Evolutionary conservation across 2,113 vertebrate genomes (phyloP).

Genomic region (Hystrix cristata): DNA sequence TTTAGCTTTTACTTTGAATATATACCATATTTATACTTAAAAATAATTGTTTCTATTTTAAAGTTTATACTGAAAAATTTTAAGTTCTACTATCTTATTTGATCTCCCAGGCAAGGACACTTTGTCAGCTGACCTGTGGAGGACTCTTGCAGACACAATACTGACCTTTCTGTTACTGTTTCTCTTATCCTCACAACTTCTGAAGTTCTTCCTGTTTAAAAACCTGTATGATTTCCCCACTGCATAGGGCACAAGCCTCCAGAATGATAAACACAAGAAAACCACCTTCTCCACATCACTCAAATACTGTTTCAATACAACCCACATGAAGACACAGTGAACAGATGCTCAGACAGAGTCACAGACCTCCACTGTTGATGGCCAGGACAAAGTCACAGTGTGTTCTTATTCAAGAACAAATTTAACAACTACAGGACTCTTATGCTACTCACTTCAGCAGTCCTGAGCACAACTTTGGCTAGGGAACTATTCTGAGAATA

Average conservation of each 20-base stretch:
- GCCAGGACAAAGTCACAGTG: background rate
- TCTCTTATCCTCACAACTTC: background rate
- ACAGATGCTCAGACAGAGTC: background rate
- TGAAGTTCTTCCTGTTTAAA: conserved; percentile 42
- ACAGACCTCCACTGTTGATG: background rate
- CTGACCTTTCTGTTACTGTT: background rate
- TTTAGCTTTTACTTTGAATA: conserved; percentile 8
- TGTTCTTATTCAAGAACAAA: conserved; percentile 16
- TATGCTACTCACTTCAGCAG: background rate
- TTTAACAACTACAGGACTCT: background rate
- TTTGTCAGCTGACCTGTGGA: background rate
- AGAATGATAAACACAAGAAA: conserved; percentile 1
- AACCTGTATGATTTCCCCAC: background rate
- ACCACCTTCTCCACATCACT: background rate
- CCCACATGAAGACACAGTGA: background rate
- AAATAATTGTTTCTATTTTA: conserved; percentile 25
- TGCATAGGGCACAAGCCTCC: background rate
- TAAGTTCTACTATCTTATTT: conserved; percentile 6
- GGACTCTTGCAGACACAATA: background rate
- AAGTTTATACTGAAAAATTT: background rate
- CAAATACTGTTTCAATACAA: conserved; percentile 34
- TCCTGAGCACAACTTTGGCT: background rate
- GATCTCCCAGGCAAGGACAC: background rate
- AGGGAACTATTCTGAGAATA: background rate
- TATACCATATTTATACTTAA: background rate